These are phyloP conservation scores for Xenus cinereus DNA, from an alignment of 2,113 vertebrate species.

Conservation along the genomic window DNA sequence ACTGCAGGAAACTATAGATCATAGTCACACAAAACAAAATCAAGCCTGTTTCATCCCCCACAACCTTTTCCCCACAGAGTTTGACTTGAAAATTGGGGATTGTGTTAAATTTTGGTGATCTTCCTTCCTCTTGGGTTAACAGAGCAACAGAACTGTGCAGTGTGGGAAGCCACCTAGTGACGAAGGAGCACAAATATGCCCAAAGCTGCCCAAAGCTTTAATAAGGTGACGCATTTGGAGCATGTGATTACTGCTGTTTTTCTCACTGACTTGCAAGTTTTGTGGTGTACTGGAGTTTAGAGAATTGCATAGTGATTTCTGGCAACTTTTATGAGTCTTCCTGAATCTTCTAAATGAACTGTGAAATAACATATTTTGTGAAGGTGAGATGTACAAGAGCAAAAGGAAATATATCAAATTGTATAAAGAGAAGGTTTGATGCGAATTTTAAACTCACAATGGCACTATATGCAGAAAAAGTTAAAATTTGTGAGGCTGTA, in stretches of 20 bases:
- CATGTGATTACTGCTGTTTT: conserved; percentile 27
- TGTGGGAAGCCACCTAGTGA: conserved; percentile 61
- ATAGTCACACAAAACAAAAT: neutral
- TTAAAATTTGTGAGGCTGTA: neutral
- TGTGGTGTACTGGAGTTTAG: neutral
- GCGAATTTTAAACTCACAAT: neutral
- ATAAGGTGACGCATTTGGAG: conserved; percentile 36
- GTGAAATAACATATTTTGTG: neutral
- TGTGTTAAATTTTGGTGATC: neutral
- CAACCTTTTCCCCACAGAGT: neutral
- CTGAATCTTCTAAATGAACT: neutral
- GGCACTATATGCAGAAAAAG: neutral
- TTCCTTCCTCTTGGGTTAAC: neutral
- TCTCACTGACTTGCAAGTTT: neutral
- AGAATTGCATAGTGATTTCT: neutral
- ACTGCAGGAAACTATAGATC: neutral
- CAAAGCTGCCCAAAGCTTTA: conserved; percentile 20
- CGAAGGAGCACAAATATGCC: conserved; percentile 16
- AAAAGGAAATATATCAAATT: neutral
- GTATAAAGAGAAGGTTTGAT: neutral
- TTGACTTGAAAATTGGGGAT: neutral
- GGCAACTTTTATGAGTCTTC: neutral
- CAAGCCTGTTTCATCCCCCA: neutral
- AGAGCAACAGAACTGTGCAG: neutral
- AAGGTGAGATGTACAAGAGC: neutral